phyloP scores from a whole-genome alignment of 2,113 vertebrate species.

The Heloderma charlesbogerti region DNA sequence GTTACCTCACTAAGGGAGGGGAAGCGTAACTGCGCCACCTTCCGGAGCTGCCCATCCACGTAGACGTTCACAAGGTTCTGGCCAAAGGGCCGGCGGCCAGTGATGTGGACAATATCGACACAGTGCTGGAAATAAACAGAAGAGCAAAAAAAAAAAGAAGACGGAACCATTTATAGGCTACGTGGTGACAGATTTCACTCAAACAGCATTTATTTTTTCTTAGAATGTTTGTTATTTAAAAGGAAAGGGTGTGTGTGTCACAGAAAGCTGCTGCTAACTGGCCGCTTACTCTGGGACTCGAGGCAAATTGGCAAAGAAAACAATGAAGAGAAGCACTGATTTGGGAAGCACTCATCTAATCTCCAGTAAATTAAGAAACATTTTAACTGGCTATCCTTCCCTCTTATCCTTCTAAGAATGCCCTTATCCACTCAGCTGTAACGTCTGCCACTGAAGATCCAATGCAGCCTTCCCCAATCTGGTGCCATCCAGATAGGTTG shows the following conservation, averaged over 20 bases:
- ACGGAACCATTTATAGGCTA: neutral
- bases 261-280: no score
- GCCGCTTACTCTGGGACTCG: no score
- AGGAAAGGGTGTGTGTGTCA: neutral
- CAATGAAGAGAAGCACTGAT: neutral
- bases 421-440: no score
- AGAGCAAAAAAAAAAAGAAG: neutral
- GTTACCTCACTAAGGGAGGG: slow-evolving; percentile 92
- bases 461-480: no score
- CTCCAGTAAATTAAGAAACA: neutral
- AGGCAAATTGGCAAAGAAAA: neutral
- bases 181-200: neutral
- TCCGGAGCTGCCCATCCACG: slow-evolving; percentile 84
- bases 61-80: slow-evolving; percentile 93
- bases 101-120: slow-evolving; percentile 86
- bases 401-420: no score
- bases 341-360: neutral
- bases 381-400: neutral
- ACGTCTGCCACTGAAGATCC: no score
- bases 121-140: slow-evolving; percentile 82
- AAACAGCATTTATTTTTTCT: neutral
- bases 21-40: slow-evolving; percentile 89
- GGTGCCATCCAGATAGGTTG: no score
- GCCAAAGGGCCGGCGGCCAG: slow-evolving; percentile 91
- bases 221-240: no score